A percentile compares a stretch with the other conserved stretches of the same genome.
Conservation (phyloP, 1,140 invertebrate genomes). For the Muscidifurax raptorellus region DNA sequence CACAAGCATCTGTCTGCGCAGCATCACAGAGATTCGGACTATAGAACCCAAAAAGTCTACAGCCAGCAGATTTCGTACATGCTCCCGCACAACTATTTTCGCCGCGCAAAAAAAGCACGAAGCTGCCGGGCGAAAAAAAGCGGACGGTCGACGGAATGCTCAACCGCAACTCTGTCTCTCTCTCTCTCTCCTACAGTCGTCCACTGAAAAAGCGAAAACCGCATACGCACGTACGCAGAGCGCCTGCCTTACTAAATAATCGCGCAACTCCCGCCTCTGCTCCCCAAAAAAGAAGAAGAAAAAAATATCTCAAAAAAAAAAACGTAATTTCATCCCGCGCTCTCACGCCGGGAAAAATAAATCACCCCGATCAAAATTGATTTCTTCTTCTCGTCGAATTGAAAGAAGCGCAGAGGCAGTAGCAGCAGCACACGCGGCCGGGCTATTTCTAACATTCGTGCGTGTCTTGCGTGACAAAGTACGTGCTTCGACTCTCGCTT, state of each 20-base stretch:
- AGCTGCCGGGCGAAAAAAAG: not conserved
- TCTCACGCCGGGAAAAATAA: constrained; percentile 27
- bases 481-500: constrained; percentile 7
- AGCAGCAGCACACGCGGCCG: not conserved
- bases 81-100: not conserved
- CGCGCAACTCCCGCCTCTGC: not conserved
- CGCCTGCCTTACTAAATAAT: constrained; percentile 14
- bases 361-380: constrained; percentile 48
- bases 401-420: constrained; percentile 28
- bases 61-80: not conserved
- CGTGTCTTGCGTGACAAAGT: constrained; percentile 49
- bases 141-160: not conserved
- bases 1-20: not conserved
- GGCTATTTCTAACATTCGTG: constrained; percentile 49
- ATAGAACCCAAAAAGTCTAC: not conserved
- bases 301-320: constrained; percentile 11
- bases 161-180: not conserved
- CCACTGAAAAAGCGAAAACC: not conserved
- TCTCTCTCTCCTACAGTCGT: not conserved
- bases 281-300: not conserved
- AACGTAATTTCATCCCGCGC: constrained; percentile 7
- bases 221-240: not conserved
- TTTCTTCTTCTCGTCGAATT: constrained; percentile 44
- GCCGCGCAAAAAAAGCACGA: not conserved
- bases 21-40: not conserved